Evolutionary conservation across 2,113 vertebrate species (phyloP), one percentile per base, ranked within the genome.

Genomic region (Lipophrys pholis): DNA sequence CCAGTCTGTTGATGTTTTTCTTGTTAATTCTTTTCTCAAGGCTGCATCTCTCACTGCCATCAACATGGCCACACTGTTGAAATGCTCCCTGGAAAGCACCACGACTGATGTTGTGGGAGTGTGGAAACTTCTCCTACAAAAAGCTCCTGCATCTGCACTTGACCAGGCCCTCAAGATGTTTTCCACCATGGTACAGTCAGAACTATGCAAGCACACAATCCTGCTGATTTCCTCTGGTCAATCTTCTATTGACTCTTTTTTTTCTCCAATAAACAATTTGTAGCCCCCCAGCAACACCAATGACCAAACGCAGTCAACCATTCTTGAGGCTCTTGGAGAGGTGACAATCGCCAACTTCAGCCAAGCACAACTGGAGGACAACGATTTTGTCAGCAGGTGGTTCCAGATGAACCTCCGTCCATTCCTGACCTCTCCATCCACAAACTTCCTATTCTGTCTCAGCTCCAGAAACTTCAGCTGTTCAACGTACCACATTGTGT

Each of bases 71-170:
- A 80, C 45, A 8, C 42, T 92, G 14, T 8, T 85, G 60, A 63
- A 74, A 11, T 91, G 87, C 70, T 71, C 84, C 35, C 7, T 64
- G 41, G 1, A 67, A 30, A 58, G 30, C 46, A 48, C 53, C 17
- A 12, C 0, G 8, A 50, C 7, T 42, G 74, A 82, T 51, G 6
- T 70, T 0, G 62, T 67, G 15, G 80, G 58, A 54, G 54, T 59
- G 30, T 91, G 85, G 87, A 87, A 88, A 69, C 81, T 89, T 9
- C 62, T 89, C 15, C 61, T 90, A 56, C 71, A 73, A 64, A 91
- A 75, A 63, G 16, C 72, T 3, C 21, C 21, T 30, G 46, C 76
- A 3, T 3, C 53, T 16, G 60, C 36, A 21, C 55, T 91, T 15
- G 69, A 79, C 17, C 59, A 59, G 38, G 85, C 87, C 42, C 80